These are phyloP conservation scores for Mastomys coucha DNA, from an alignment of 2,113 vertebrate species.

Conservation along the genomic window DNA sequence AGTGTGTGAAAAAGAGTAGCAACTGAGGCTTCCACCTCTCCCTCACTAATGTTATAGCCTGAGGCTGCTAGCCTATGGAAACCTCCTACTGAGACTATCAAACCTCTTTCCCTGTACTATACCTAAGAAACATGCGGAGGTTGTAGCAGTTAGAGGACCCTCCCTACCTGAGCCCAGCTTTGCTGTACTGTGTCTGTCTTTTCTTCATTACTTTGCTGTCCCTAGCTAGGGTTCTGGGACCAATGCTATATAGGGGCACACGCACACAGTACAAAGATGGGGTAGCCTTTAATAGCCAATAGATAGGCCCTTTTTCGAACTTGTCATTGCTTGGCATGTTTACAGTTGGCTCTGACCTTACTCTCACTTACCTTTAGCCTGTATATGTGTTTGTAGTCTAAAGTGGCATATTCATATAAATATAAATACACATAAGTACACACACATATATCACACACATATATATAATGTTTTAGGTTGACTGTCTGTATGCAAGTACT, in stretches of 20 bases:
- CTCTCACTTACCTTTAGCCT: background rate
- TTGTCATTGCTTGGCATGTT: too few species aligned
- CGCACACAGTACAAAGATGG: background rate
- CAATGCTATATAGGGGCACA: background rate
- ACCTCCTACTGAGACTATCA: background rate
- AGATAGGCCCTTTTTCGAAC: background rate
- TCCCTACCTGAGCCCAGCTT: background rate
- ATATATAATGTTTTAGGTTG: background rate
- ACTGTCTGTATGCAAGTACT: background rate
- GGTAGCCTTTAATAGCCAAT: background rate
- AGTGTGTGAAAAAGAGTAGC: background rate
- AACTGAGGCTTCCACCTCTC: background rate
- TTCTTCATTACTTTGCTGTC: background rate
- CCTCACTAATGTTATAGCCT: background rate
- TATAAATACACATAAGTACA: background rate
- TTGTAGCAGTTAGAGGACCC: background rate
- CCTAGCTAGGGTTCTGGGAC: background rate
- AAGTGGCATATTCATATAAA: background rate
- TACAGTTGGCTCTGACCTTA: background rate
- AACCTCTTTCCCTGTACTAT: background rate
- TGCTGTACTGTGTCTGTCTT: background rate
- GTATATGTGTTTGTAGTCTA: background rate
- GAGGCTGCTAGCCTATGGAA: background rate
- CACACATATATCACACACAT: background rate
- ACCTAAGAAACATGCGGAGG: background rate